A percentile compares a stretch with the other conserved stretches of the same genome.
Conservation (phyloP, 2,113 vertebrate genomes). For the Varanus komodoensis region DNA sequence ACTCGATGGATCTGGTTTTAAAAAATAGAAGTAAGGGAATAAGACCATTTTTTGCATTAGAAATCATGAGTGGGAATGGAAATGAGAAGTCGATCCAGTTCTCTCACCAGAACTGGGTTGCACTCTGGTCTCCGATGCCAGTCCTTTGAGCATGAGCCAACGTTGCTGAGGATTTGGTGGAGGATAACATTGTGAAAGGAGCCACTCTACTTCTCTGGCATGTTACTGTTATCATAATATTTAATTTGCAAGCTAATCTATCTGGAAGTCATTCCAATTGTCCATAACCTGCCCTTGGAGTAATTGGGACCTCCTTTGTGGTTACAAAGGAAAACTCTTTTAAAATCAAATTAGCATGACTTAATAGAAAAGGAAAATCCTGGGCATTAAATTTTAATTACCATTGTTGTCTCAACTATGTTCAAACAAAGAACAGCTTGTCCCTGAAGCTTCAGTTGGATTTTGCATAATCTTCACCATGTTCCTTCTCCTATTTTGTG, state of each 20-base stretch:
- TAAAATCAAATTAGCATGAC: constrained; percentile 52
- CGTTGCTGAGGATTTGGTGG: constrained; percentile 8
- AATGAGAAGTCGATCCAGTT: background rate
- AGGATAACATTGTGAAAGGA: background rate
- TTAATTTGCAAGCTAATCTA: constrained; percentile 58
- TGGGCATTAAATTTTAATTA: constrained; percentile 59
- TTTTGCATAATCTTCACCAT: constrained; percentile 64
- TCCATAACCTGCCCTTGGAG: constrained; percentile 2
- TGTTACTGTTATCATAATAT: constrained; percentile 22
- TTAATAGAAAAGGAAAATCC: constrained; percentile 50
- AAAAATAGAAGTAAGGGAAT: constrained; percentile 2
- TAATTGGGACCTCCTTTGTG: constrained; percentile 39
- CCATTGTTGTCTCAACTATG: constrained; percentile 52
- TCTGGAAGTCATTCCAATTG: constrained; percentile 27
- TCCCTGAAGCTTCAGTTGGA: constrained; percentile 58
- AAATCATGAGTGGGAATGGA: background rate
- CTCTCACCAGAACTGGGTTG: background rate
- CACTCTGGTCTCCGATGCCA: background rate
- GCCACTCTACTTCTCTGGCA: background rate
- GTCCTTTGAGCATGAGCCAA: constrained; percentile 11
- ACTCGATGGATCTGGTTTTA: background rate
- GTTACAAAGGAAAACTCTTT: constrained; percentile 48
- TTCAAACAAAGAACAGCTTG: constrained; percentile 53
- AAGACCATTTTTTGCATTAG: constrained; percentile 29
- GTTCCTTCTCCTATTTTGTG: constrained; percentile 63